Percentiles rank a stretch among this genome's conserved stretches.
Conservation (phyloP, 2,888 invertebrate species). For the Amphipyra berbera region DNA sequence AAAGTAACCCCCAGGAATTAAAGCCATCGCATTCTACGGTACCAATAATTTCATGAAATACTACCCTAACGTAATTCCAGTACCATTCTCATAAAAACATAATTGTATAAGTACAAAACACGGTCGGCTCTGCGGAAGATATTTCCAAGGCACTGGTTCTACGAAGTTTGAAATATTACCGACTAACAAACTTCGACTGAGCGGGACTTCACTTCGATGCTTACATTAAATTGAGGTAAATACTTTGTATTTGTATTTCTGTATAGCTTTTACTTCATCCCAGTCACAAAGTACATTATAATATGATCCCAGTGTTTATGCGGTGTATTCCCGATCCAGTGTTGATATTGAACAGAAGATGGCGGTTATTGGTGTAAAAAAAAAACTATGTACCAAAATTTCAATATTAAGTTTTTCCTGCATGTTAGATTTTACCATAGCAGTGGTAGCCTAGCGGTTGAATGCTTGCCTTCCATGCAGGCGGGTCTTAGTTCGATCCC, state of each 20-base stretch:
- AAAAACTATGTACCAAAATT: too few species aligned
- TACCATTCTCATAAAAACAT: neutral
- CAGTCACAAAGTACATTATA: too few species aligned
- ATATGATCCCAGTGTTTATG: neutral
- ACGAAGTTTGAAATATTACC: conserved; percentile 32
- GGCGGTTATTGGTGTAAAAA: too few species aligned
- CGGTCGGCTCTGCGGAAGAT: neutral
- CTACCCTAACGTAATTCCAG: neutral
- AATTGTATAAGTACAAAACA: conserved; percentile 15
- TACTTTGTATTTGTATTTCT: conserved; percentile 18
- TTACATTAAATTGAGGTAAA: conserved; percentile 28
- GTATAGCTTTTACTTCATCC: neutral
- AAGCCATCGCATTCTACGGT: too few species aligned
- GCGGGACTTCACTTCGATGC: conserved; percentile 12
- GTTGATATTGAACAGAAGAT: too few species aligned
- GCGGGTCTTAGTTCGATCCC: too few species aligned
- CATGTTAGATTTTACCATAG: too few species aligned
- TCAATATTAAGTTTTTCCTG: too few species aligned
- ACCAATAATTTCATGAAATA: conserved; percentile 2
- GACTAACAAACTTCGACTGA: conserved; percentile 23
- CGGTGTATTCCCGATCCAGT: too few species aligned
- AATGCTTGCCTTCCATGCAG: too few species aligned
- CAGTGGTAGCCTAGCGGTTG: too few species aligned
- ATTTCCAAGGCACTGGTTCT: conserved; percentile 18
- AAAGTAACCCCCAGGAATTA: too few species aligned